Evolutionary conservation across 2,113 vertebrate genomes (phyloP).

Genomic region (Zosterops borbonicus): DNA sequence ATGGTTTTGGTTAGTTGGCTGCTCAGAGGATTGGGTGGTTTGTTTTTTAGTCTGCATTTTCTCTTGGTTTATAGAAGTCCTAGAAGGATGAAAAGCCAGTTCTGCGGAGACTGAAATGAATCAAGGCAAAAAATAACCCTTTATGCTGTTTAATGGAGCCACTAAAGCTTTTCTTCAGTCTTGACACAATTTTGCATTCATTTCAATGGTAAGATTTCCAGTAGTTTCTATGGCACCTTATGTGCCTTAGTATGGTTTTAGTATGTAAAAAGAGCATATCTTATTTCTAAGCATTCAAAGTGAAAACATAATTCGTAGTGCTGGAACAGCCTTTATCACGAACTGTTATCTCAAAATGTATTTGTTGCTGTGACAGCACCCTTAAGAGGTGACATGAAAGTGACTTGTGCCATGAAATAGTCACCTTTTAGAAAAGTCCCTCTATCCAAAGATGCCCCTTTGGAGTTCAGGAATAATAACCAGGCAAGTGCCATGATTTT

Average conservation of each 20-base stretch:
- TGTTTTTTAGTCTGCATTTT: background rate
- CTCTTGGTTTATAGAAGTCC: background rate
- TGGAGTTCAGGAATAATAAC: constrained; percentile 15
- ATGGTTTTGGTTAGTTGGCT: background rate
- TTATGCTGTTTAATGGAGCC: background rate
- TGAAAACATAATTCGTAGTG: background rate
- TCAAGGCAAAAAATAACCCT: fast-evolving
- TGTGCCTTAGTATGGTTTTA: background rate
- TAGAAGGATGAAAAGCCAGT: background rate
- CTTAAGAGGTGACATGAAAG: constrained; percentile 41
- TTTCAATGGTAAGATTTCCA: background rate
- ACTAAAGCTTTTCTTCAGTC: background rate
- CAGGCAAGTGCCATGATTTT: background rate
- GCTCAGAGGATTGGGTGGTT: background rate
- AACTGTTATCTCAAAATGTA: background rate
- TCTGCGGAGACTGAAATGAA: background rate
- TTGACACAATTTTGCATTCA: background rate
- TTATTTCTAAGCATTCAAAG: background rate
- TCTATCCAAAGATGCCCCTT: background rate
- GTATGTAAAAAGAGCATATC: background rate
- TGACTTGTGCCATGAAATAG: constrained; percentile 27
- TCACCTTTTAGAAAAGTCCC: background rate
- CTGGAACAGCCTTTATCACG: background rate
- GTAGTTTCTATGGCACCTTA: background rate
- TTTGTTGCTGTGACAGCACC: background rate